Evolutionary conservation across 53 echinoderm and acorn worm species (phyloP).

Genomic region (Paracentrotus lividus): DNA sequence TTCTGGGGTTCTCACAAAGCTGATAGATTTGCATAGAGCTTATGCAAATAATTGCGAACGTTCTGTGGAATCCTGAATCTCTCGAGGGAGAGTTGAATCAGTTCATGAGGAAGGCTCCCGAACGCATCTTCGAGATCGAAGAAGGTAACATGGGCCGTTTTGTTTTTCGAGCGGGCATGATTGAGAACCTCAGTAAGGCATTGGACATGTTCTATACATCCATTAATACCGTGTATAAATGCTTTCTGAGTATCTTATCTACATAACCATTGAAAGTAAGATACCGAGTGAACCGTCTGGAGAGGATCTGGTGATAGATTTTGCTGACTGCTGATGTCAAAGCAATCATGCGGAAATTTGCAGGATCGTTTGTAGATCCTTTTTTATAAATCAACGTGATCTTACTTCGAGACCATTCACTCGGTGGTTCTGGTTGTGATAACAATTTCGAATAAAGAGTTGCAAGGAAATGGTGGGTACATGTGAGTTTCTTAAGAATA

Average conservation of each 20-base stretch:
- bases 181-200: too few relatives aligned
- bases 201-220: too few relatives aligned
- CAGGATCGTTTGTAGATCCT: neutral
- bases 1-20: too few relatives aligned
- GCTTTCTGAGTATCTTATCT: neutral
- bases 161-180: too few relatives aligned
- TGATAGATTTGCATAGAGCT: too few relatives aligned
- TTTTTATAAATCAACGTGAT: neutral
- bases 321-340: slow-evolving; percentile 1
- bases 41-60: too few relatives aligned
- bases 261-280: neutral
- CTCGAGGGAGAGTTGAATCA: too few relatives aligned
- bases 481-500: slow-evolving; percentile 1
- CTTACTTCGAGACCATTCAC: slow-evolving; percentile 2
- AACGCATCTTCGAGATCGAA: too few relatives aligned
- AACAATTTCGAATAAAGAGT: neutral
- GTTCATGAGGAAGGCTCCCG: too few relatives aligned
- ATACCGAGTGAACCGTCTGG: slow-evolving; percentile 18
- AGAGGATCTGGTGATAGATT: slow-evolving; percentile 16
- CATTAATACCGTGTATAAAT: neutral
- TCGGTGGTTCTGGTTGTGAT: neutral
- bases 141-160: too few relatives aligned
- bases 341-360: slow-evolving; percentile 9
- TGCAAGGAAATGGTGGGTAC: slow-evolving; percentile 20
- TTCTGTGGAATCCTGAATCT: too few relatives aligned